Conservation (phyloP, 1,140 invertebrate species). For the Sitophilus oryzae region DNA sequence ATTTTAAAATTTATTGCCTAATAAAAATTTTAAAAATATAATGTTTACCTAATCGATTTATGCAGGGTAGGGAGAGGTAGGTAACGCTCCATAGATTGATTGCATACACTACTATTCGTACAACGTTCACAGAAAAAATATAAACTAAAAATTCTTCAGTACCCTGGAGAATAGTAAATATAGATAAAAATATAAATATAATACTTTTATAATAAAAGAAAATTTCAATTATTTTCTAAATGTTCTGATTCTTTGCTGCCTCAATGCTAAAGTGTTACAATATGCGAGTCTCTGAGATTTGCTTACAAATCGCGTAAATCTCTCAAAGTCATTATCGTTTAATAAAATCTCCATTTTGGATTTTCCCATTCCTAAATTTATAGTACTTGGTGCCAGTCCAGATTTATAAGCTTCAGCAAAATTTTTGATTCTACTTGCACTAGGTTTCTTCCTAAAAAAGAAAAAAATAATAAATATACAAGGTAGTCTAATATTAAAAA, state of each 20-base stretch:
- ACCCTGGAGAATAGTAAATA: no score
- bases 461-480: not conserved
- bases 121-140: no score
- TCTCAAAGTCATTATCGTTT: conserved; percentile 3
- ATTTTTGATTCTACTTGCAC: conserved; percentile 8
- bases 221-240: no score
- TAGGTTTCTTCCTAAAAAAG: conserved; percentile 12
- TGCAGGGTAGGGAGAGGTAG: no score
- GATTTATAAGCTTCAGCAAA: conserved; percentile 15
- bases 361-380: conserved; percentile 16
- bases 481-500: not conserved
- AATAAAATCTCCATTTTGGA: conserved; percentile 23
- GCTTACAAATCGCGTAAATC: conserved; percentile 10
- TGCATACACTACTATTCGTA: no score
- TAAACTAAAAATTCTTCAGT: no score
- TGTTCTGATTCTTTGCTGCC: conserved; percentile 26
- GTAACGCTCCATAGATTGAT: no score
- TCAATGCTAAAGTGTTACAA: conserved; percentile 24
- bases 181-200: no score
- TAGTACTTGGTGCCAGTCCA: conserved; percentile 8
- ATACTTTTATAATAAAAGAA: no score
- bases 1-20: no score
- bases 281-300: conserved; percentile 12
- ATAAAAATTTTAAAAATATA: no score
- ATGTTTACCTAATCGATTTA: no score